phyloP scores from a whole-genome alignment of 2,888 invertebrate genomes.

The Apamea crenata region DNA sequence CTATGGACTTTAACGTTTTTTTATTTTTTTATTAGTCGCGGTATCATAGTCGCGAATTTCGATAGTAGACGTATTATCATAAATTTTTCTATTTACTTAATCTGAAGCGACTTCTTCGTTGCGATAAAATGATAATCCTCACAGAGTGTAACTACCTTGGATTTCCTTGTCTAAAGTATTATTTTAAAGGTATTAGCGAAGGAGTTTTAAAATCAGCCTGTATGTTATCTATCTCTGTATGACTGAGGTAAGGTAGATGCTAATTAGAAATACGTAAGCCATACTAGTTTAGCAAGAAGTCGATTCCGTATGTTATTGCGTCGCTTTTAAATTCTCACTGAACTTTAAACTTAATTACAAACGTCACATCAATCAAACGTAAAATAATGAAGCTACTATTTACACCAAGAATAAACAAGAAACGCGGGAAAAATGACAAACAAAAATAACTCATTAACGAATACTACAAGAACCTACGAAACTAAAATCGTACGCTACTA shows the following conservation, averaged over 20 bases:
- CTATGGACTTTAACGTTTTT: constrained; percentile 21
- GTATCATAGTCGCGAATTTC: constrained; percentile 24
- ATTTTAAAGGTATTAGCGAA: not conserved
- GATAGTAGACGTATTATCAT: constrained; percentile 40
- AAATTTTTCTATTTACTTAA: constrained; percentile 52
- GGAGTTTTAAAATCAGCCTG: constrained; percentile 30
- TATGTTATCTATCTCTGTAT: constrained; percentile 32
- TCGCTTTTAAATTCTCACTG: constrained; percentile 34
- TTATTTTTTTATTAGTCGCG: constrained; percentile 15
- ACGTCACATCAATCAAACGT: constrained; percentile 10
- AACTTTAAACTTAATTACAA: constrained; percentile 36
- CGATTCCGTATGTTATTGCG: constrained; percentile 11
- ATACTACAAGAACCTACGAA: constrained; percentile 30
- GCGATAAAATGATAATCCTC: constrained; percentile 51
- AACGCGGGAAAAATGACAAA: constrained; percentile 26
- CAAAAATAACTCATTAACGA: constrained; percentile 40
- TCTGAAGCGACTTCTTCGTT: constrained; percentile 45
- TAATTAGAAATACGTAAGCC: constrained; percentile 40
- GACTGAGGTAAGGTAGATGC: constrained; percentile 8
- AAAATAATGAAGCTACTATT: constrained; percentile 14
- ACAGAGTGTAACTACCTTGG: constrained; percentile 46
- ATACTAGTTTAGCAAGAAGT: constrained; percentile 26
- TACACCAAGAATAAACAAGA: not conserved
- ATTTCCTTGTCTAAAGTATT: constrained; percentile 10
- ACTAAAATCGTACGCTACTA: constrained; percentile 46